phyloP scores from a whole-genome alignment of 1,140 invertebrate genomes.

The Akabosia matsudoensis region DNA sequence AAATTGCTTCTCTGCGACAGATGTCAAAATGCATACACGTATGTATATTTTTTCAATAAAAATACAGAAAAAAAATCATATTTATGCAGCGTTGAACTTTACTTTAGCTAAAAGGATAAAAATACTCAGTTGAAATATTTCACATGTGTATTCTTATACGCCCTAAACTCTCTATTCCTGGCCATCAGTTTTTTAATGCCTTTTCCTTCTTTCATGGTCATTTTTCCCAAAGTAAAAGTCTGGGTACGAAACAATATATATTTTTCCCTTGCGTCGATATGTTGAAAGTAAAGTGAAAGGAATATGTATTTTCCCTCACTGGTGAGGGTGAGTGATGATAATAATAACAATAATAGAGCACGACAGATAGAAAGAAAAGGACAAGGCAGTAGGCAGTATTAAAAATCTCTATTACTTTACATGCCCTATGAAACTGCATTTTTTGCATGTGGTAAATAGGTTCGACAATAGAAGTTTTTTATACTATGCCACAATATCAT shows the following conservation, averaged over 20 bases:
- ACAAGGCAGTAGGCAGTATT: neutral
- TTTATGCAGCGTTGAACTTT: too few species aligned
- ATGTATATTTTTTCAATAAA: conserved; percentile 38
- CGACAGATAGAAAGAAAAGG: neutral
- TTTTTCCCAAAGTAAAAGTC: conserved; percentile 31
- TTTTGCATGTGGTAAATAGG: neutral
- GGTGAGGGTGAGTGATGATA: neutral
- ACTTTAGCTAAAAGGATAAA: too few species aligned
- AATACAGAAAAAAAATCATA: neutral
- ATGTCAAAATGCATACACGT: conserved; percentile 43
- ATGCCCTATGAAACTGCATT: neutral
- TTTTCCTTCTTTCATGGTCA: conserved; percentile 9
- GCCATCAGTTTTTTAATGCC: conserved; percentile 47
- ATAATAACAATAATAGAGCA: conserved; percentile 3
- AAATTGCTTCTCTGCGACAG: conserved; percentile 38
- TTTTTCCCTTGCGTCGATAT: neutral
- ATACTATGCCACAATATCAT: neutral
- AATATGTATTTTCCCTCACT: too few species aligned
- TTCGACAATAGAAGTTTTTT: neutral
- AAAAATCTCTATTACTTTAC: neutral
- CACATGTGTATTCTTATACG: too few species aligned
- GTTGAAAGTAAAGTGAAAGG: neutral
- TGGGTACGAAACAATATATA: conserved; percentile 45
- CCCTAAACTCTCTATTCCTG: too few species aligned
- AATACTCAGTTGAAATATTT: too few species aligned